Conservation (phyloP, 2,797 vertebrate species). For the Coendou prehensilis region DNA sequence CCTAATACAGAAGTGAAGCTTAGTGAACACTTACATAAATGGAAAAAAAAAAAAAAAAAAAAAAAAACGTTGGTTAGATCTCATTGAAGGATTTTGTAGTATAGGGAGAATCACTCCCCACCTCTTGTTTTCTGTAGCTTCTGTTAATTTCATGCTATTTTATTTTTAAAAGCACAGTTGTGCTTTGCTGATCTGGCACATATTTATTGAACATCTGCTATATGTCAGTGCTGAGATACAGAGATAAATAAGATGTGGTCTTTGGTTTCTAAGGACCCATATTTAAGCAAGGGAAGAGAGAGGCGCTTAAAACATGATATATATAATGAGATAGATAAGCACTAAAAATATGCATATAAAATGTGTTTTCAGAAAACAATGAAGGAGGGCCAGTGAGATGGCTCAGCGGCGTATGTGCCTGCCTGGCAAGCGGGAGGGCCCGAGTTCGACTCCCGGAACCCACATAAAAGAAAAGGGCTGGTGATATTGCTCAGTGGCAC, state of each 20-base stretch:
- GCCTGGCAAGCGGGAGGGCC: too few species aligned
- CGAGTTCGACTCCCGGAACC: too few species aligned
- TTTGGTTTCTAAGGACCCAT: neutral
- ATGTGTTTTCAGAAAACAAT: neutral
- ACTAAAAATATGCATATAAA: neutral
- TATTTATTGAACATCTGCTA: neutral
- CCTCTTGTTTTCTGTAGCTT: neutral
- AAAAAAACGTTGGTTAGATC: neutral
- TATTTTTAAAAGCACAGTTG: neutral
- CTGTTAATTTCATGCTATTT: neutral
- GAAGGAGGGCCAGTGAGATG: neutral
- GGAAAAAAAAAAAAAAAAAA: too few species aligned
- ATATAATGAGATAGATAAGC: neutral
- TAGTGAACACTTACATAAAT: slow-evolving; percentile 38
- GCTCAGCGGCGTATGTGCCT: too few species aligned
- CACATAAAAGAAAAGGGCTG: too few species aligned
- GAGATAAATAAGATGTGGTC: neutral
- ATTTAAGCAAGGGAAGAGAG: slow-evolving; percentile 24
- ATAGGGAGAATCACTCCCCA: neutral
- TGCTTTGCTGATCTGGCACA: neutral
- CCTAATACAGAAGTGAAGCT: neutral
- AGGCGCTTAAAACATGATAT: neutral
- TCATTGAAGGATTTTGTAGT: neutral
- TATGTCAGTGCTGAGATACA: neutral
- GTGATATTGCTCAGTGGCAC: too few species aligned